Evolutionary conservation across 2,113 vertebrate species (phyloP).

Genomic region (Indri indri): DNA sequence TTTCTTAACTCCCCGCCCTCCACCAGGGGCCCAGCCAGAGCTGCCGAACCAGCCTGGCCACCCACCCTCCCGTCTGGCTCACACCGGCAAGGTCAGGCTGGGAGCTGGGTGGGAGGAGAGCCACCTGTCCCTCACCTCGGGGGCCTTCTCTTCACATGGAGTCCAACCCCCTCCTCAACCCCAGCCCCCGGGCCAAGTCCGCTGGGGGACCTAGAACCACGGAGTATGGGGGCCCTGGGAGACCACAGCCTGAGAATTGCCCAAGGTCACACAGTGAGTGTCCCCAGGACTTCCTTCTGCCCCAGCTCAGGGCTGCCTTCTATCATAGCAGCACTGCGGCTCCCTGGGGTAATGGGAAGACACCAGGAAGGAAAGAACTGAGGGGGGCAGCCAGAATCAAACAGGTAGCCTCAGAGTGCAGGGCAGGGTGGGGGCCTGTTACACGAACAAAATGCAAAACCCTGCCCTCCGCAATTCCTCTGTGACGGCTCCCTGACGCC

Average conservation of each 20-base stretch:
- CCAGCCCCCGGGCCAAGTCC: background rate
- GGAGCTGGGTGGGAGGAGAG: background rate
- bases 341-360: background rate
- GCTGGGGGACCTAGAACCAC: background rate
- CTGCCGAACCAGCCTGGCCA: conserved; percentile 45
- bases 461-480: background rate
- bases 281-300: background rate
- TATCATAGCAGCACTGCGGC: background rate
- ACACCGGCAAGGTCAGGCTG: background rate
- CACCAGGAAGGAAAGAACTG: background rate
- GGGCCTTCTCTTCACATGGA: background rate
- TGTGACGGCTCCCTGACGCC: background rate
- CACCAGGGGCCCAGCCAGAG: background rate
- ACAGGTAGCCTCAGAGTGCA: background rate
- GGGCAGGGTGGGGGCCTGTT: too few species aligned
- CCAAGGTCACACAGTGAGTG: background rate
- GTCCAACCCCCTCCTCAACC: background rate
- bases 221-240: background rate
- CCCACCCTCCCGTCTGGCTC: background rate
- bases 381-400: background rate
- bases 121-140: background rate
- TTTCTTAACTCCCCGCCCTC: background rate
- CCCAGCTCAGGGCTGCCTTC: background rate
- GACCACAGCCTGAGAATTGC: background rate
- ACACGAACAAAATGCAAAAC: background rate